Conservation (phyloP, 1,140 invertebrate genomes). For the Brachionus plicatilis region DNA sequence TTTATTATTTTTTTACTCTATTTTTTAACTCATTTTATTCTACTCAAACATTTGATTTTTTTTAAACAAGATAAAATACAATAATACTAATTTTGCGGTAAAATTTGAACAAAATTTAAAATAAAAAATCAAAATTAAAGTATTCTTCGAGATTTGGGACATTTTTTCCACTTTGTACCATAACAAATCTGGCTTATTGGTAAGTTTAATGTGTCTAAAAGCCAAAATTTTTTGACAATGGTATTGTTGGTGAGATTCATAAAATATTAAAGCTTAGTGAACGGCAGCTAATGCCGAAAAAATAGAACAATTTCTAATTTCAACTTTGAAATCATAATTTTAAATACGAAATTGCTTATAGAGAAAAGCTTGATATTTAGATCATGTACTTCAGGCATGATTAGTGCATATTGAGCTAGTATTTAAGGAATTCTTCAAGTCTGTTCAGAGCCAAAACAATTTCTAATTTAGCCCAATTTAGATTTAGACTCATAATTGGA, state of each 20-base stretch:
- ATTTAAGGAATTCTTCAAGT: not conserved
- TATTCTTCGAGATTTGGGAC: not conserved
- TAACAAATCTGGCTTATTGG: not conserved
- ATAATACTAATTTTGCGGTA: too few species aligned
- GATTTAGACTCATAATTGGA: not conserved
- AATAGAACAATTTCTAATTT: not conserved
- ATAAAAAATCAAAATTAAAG: too few species aligned
- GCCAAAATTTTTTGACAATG: not conserved
- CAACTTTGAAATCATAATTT: not conserved
- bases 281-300: not conserved
- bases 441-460: not conserved
- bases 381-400: slow-evolving; percentile 2
- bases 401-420: not conserved
- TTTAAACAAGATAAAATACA: too few species aligned
- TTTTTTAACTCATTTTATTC: too few species aligned
- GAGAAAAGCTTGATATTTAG: slow-evolving; percentile 9
- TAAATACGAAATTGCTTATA: not conserved
- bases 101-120: too few species aligned
- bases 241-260: not conserved
- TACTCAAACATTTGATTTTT: too few species aligned
- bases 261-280: not conserved
- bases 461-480: not conserved
- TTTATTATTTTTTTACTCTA: too few species aligned
- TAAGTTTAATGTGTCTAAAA: not conserved
- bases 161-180: too few species aligned